These are phyloP conservation scores for Cyprinodon diabolis DNA, from an alignment of 2,797 vertebrate genomes.

Conservation along the genomic window DNA sequence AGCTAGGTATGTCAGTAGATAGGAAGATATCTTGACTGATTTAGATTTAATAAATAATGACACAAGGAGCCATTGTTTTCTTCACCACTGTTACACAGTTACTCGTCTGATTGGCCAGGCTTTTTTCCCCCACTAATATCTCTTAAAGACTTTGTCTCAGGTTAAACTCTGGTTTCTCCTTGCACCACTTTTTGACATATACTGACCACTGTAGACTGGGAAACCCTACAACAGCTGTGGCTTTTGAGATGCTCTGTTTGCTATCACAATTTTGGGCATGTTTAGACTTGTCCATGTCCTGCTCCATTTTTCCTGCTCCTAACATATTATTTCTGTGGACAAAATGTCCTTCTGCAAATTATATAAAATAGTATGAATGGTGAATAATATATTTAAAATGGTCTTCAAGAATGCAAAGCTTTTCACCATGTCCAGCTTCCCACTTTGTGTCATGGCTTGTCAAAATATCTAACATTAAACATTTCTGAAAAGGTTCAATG, in stretches of 20 bases:
- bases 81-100: not conserved
- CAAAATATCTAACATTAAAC: constrained; percentile 68
- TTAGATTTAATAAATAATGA: not conserved
- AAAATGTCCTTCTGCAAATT: not conserved
- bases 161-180: not conserved
- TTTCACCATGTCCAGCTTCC: constrained; percentile 50
- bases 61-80: not conserved
- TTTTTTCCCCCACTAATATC: not conserved
- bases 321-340: not conserved
- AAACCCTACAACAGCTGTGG: not conserved
- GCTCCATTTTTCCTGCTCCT: not conserved
- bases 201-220: not conserved
- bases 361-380: constrained; percentile 51
- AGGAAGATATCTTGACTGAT: too few relatives aligned
- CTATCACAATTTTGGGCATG: not conserved
- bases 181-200: not conserved
- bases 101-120: not conserved
- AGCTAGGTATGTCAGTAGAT: too few relatives aligned
- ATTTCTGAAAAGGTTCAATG: constrained; percentile 58
- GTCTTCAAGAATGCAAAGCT: constrained; percentile 64
- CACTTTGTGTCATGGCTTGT: constrained; percentile 68
- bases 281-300: not conserved
- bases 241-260: not conserved
- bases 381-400: constrained; percentile 56
- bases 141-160: not conserved